phyloP scores from a whole-genome alignment of 2,888 invertebrate genomes.

The Ferrisia virgata region DNA sequence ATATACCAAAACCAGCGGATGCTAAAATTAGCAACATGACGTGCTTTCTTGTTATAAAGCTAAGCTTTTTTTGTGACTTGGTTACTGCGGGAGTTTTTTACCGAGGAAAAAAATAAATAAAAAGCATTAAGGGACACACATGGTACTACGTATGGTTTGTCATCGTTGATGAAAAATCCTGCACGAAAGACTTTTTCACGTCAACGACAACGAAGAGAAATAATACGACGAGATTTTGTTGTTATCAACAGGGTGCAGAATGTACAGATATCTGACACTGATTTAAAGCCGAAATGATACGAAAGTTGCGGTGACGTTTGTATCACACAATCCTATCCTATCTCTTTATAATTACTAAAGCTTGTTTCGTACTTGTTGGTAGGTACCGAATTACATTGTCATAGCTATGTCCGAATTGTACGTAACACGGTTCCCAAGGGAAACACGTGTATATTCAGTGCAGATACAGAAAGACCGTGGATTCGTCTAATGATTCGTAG shows the following conservation, averaged over 20 bases:
- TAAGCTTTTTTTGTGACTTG: too few species aligned
- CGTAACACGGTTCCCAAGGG: neutral
- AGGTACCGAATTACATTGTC: neutral
- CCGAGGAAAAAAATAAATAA: too few species aligned
- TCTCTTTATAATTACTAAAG: neutral
- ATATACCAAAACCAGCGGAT: too few species aligned
- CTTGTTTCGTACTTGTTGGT: neutral
- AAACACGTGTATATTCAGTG: neutral
- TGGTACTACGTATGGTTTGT: neutral
- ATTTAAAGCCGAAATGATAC: neutral
- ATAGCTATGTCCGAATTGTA: neutral
- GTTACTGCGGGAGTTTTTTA: too few species aligned
- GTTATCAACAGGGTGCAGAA: neutral
- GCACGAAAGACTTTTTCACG: neutral
- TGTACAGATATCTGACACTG: neutral
- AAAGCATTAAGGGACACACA: neutral
- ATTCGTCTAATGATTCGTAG: neutral
- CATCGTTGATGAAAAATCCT: neutral
- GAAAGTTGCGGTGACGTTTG: neutral
- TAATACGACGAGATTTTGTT: neutral
- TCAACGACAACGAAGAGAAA: neutral
- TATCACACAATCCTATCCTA: neutral
- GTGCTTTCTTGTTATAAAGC: too few species aligned
- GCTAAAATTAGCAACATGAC: too few species aligned
- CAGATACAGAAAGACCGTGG: neutral